These are phyloP conservation scores for Ctenopoma kingsleyae DNA, from an alignment of 2,797 vertebrate species.

Conservation along the genomic window DNA sequence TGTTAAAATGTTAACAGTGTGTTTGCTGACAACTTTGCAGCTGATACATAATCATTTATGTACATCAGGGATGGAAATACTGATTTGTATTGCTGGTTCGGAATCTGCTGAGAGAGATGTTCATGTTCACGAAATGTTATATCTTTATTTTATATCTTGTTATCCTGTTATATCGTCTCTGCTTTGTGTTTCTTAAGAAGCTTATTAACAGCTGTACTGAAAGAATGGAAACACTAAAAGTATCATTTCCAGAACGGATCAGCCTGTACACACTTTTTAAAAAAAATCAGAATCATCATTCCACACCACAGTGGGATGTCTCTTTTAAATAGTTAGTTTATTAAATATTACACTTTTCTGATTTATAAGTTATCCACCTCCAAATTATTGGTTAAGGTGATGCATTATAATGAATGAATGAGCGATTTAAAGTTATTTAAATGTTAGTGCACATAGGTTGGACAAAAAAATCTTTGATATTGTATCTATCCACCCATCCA, in stretches of 20 bases:
- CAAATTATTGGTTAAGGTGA: too few relatives aligned
- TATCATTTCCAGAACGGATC: not conserved
- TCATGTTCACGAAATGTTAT: not conserved
- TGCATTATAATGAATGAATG: not conserved
- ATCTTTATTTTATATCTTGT: too few relatives aligned
- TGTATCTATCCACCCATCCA: too few relatives aligned
- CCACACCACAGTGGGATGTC: not conserved
- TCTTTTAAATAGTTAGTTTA: not conserved
- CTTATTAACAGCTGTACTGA: not conserved
- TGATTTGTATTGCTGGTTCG: not conserved
- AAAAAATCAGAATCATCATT: conserved; percentile 5
- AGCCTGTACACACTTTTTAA: not conserved
- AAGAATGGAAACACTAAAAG: too few relatives aligned
- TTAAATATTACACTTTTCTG: not conserved
- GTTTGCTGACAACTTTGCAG: not conserved
- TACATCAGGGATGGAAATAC: not conserved
- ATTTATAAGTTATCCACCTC: not conserved
- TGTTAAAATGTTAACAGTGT: not conserved
- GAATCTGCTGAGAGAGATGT: not conserved
- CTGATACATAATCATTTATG: not conserved
- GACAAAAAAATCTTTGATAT: not conserved
- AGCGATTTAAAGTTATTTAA: not conserved
- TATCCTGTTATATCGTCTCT: too few relatives aligned
- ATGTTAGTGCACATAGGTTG: not conserved
- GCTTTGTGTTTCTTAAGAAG: not conserved